Evolutionary conservation across 2,888 invertebrate species (phyloP), one percentile per base, ranked within the genome.

Genomic region (Schizotus pectinicornis): DNA sequence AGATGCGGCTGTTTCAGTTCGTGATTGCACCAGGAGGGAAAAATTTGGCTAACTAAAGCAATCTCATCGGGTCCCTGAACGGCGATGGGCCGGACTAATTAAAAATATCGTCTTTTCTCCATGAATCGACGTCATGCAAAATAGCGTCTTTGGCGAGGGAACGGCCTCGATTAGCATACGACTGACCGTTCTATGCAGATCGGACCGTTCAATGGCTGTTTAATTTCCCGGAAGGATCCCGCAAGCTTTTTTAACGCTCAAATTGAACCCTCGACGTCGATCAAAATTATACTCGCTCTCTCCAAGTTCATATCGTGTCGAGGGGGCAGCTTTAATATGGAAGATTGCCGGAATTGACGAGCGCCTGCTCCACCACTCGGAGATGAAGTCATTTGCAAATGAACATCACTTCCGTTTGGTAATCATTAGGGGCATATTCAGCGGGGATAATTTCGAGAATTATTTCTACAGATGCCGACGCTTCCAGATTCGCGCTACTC

Each of bases 351-450:
- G 75, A 78, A 77, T 77, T 77, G 77, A 77, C 74, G 75, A 69
- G 72, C 69, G 68, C 68, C 70, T 22, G 60, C 51, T 64, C 61
- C 54, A 61, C 65, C 63, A 55, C 64, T 67, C 63, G 61, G 72
- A 76, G 74, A 76, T 77, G 76, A 77, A 79, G 76, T 78, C 77
- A 78, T 79, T 78, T 79, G 79, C 79, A 79, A 79, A 79, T 79
- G 79, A 78, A 78, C 79, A 77, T 76, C 74, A 74, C 73, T 71
- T 75, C 74, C 70, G 73, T 72, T 74, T 74, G 74, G 74, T 73
- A 77, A 77, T 77, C 77, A 77, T 78, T 77, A 76, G 77, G 77
- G 77, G 75, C 77, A 79, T 78, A 79, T 79, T 79, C 79, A 77
- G 73, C 66, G 74, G 75, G 77, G 76, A 79, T 77, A 77, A 79